These are phyloP conservation scores for Calephelis nemesis DNA, from an alignment of 1,140 invertebrate genomes.

Conservation along the genomic window DNA sequence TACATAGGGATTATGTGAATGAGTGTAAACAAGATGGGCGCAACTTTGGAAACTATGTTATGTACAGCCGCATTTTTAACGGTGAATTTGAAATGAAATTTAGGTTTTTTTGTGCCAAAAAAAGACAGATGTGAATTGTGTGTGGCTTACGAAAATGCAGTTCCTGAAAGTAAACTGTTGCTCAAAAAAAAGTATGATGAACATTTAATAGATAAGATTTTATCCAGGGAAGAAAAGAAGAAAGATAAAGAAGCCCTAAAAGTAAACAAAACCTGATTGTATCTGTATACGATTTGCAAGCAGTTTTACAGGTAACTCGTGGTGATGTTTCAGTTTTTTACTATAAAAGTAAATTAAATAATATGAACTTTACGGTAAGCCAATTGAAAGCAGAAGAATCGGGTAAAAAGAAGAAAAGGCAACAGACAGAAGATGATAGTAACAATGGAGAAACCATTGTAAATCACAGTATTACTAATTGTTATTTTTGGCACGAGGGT, in stretches of 20 bases:
- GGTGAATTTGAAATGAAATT: no score
- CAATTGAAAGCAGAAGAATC: constrained; percentile 27
- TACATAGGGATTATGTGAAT: no score
- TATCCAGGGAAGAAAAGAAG: constrained; percentile 27
- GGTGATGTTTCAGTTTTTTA: constrained; percentile 31
- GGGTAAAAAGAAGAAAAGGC: constrained; percentile 14
- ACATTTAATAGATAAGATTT: constrained; percentile 24
- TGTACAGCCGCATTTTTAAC: no score
- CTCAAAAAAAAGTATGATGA: constrained; percentile 22
- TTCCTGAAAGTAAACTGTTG: no score
- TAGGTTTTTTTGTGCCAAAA: constrained; percentile 3
- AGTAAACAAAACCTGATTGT: constrained; percentile 23
- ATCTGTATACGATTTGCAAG: constrained; percentile 29
- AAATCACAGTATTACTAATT: constrained; percentile 24
- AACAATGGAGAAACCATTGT: constrained; percentile 5
- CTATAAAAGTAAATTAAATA: constrained; percentile 32
- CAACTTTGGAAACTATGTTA: no score
- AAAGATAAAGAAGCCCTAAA: constrained; percentile 21
- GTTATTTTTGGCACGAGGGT: constrained; percentile 29
- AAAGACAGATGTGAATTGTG: constrained; percentile 28
- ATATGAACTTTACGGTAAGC: constrained; percentile 30
- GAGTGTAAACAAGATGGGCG: no score
- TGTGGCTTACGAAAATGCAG: constrained; percentile 20
- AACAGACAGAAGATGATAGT: constrained; percentile 2
- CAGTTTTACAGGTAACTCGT: constrained; percentile 26